A percentile compares a stretch with the other conserved stretches of the same genome.
Conservation (phyloP, 2,797 vertebrate genomes). For the Tragelaphus eurycerus region DNA sequence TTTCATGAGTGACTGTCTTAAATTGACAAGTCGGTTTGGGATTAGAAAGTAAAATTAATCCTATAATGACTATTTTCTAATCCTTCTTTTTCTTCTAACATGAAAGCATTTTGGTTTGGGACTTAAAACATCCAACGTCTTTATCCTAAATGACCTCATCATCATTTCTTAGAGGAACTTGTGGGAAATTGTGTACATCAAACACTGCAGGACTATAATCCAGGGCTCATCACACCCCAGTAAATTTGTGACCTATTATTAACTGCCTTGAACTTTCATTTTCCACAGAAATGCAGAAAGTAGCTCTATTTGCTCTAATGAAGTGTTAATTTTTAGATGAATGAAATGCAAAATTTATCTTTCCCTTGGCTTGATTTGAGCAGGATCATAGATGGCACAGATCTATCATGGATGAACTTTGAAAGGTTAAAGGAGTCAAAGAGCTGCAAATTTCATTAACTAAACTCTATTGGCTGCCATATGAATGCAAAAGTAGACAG, state of each 20-base stretch:
- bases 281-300: not conserved
- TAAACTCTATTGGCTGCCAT: constrained; percentile 45
- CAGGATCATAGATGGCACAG: constrained; percentile 51
- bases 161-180: not conserved
- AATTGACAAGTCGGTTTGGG: not conserved
- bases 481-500: constrained; percentile 68
- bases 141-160: not conserved
- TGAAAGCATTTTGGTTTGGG: not conserved
- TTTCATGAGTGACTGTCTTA: not conserved
- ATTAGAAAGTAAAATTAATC: not conserved
- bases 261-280: not conserved
- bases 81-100: not conserved
- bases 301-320: constrained; percentile 32
- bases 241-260: not conserved
- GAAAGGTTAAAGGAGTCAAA: constrained; percentile 62
- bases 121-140: not conserved
- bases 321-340: constrained; percentile 42
- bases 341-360: not conserved
- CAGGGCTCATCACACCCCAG: not conserved
- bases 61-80: not conserved
- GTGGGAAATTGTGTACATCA: not conserved
- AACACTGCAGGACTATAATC: not conserved
- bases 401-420: constrained; percentile 48
- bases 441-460: constrained; percentile 59
- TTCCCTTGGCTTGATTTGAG: constrained; percentile 34